Base-by-base conservation (phyloP, 2,113 vertebrate genomes). In the Eolophus roseicapilla region DNA sequence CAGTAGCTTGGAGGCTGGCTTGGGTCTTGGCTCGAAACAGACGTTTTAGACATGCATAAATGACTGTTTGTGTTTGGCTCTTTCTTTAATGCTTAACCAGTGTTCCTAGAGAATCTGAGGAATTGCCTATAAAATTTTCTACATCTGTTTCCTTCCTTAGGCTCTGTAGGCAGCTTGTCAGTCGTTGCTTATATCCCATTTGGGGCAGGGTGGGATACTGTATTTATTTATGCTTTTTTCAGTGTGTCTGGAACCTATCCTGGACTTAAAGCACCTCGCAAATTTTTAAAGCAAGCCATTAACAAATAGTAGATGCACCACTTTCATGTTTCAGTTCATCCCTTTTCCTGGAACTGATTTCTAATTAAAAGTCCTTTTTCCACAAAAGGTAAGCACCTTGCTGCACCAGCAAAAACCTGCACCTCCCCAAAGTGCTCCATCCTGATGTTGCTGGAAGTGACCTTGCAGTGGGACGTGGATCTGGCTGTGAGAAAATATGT, bases 81-180 rank as follows among this genome's bases (percentile, higher is more conserved):
- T 90, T 89, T 91, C 80, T 79, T 90, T 82, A 89, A 65, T 1
- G 2, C 82, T 96, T 92, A 81, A 86, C 82, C 77, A 52, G 64
- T 25, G 37, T 76, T 97, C 73, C 62, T 53, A 46, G 82, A 79
- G 81, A 85, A 80, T 83, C 89, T 0, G 3, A 96, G 88, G 80
- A 90, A 84, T 77, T 67, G 47, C 85, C 88, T 93, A 47, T 95
- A 95, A 94, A 95, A 80, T n/a, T 94, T 86, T 49, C 52, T 78
- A 92, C 95, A 93, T 97, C 96, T 94, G 92, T 96, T 97, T 98
- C 96, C 96, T 97, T 95, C 96, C 94, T 95, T 94, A 94, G 94
- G 87, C 60, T 73, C 91, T 78, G 75, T 44, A 25, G 67, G 88
- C 46, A 80, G 84, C 81, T 74, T 85, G 65, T 91, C 2, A 6